Evolutionary conservation across 2,113 vertebrate genomes (phyloP).

Genomic region (Nannospalax galili): DNA sequence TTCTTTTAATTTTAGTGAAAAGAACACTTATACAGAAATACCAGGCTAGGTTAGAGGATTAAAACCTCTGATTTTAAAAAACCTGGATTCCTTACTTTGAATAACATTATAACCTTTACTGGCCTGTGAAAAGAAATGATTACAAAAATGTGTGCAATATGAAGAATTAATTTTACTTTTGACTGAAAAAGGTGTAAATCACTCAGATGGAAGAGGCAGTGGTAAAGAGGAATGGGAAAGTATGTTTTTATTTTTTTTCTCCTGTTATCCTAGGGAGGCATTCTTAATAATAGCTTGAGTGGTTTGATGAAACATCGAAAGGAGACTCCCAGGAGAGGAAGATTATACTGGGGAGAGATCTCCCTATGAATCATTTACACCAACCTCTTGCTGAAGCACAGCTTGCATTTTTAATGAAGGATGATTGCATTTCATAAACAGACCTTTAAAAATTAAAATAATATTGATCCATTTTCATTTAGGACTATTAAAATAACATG

Average conservation of each 20-base stretch:
- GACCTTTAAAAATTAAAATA: slow-evolving; percentile 92
- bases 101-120: slow-evolving; percentile 32
- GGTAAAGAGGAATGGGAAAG: slow-evolving; percentile 2
- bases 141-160: slow-evolving; percentile 33
- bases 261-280: slow-evolving; percentile 67
- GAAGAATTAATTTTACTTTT: slow-evolving; percentile 61
- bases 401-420: slow-evolving; percentile 96
- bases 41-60: slow-evolving; percentile 25
- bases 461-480: slow-evolving; percentile 90
- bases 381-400: slow-evolving; percentile 87
- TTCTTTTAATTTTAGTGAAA: slow-evolving; percentile 64
- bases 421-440: slow-evolving; percentile 97
- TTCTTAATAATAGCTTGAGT: slow-evolving; percentile 84
- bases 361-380: slow-evolving; percentile 95
- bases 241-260: not conserved
- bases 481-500: slow-evolving; percentile 83
- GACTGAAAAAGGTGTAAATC: slow-evolving; percentile 48
- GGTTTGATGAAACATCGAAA: slow-evolving; percentile 85
- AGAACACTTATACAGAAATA: slow-evolving; percentile 45
- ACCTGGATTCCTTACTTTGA: slow-evolving; percentile 50
- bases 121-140: not conserved
- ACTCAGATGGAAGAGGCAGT: slow-evolving; percentile 14
- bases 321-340: slow-evolving; percentile 88
- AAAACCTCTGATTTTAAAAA: slow-evolving; percentile 37
- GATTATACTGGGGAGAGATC: slow-evolving; percentile 91